Conservation (phyloP, 2,888 invertebrate species). For the Cephus pygmeus region DNA sequence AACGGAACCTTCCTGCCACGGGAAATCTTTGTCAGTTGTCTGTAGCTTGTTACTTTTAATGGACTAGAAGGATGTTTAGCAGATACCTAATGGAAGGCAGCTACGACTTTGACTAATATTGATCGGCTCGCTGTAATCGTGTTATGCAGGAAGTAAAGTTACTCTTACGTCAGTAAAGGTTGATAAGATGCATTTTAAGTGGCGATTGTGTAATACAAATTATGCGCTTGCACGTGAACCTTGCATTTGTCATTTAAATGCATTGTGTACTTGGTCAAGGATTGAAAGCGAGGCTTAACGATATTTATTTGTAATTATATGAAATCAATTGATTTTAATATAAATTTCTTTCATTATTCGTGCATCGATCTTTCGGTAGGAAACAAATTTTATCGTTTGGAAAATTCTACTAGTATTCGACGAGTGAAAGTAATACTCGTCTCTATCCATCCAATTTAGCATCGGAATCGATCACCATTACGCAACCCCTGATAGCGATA, state of each 20-base stretch:
- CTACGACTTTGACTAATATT: not conserved
- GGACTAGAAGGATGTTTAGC: not conserved
- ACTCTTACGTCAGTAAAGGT: not conserved
- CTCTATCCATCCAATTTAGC: not conserved
- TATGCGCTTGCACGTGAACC: not conserved
- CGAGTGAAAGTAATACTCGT: not conserved
- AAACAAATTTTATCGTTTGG: not conserved
- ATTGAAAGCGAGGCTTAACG: not conserved
- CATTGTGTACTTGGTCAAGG: not conserved
- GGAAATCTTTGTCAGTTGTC: not conserved
- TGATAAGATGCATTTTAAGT: not conserved
- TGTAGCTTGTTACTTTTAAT: not conserved
- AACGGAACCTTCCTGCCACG: not conserved
- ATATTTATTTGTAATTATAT: not conserved
- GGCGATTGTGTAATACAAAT: not conserved
- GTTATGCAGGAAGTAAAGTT: not conserved
- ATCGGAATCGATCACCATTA: not conserved
- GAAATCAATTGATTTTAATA: not conserved
- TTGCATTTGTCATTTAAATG: not conserved
- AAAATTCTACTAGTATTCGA: not conserved
- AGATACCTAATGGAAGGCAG: not conserved
- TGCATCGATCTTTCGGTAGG: not conserved
- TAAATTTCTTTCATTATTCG: not conserved
- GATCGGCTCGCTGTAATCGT: not conserved
- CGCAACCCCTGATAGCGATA: not conserved